phyloP scores from a whole-genome alignment of 2,797 vertebrate genomes.

The Perodicticus potto region DNA sequence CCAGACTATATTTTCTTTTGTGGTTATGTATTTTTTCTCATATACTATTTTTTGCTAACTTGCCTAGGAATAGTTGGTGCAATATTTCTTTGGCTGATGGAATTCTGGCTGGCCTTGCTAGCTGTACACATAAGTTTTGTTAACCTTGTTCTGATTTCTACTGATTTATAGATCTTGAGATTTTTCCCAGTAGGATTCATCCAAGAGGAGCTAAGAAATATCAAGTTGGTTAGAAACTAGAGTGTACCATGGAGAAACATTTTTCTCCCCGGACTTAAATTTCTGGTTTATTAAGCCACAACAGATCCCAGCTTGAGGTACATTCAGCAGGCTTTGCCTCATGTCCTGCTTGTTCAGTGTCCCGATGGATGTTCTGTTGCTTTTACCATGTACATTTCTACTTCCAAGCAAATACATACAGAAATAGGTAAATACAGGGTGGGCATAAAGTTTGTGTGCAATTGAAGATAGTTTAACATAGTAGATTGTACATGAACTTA shows the following conservation, averaged over 20 bases:
- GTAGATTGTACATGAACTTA: no score
- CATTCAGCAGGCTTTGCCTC: background rate
- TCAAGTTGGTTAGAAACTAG: conserved; percentile 6
- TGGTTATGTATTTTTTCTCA: background rate
- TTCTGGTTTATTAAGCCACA: background rate
- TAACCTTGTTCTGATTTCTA: background rate
- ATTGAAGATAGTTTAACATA: no score
- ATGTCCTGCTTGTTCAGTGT: background rate
- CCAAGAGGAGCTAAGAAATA: background rate
- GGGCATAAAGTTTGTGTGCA: no score
- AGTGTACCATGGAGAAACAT: background rate
- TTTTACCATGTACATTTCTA: background rate
- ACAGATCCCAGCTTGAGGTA: background rate
- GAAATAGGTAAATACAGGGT: background rate
- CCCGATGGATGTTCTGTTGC: background rate
- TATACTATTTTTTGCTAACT: background rate
- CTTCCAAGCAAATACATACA: background rate
- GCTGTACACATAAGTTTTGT: background rate
- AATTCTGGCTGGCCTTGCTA: background rate
- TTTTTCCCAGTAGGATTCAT: background rate
- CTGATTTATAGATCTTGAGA: background rate
- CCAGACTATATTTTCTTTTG: background rate
- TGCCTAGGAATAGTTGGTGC: background rate
- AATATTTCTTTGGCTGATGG: conserved; percentile 8
- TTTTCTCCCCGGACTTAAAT: background rate